Conservation (phyloP, 2,888 invertebrate species). For the Tricholauxania praeusta region DNA sequence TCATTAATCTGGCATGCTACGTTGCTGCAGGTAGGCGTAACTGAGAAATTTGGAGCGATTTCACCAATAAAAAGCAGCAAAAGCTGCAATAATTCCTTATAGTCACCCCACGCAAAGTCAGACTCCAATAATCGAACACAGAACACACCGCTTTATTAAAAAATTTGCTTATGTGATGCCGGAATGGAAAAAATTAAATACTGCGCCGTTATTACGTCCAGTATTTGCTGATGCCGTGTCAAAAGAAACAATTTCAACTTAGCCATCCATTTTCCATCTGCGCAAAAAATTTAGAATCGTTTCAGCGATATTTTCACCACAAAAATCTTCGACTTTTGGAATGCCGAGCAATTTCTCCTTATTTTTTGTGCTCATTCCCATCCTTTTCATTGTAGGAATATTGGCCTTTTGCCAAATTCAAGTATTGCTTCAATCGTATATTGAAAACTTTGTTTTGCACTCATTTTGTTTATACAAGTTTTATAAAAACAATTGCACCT, state of each 20-base stretch:
- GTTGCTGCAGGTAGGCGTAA: constrained; percentile 34
- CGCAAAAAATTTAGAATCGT: constrained; percentile 6
- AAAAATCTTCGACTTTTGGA: constrained; percentile 10
- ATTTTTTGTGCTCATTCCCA: constrained; percentile 1
- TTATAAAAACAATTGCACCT: no score
- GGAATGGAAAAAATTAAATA: constrained; percentile 16
- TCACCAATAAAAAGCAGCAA: constrained; percentile 31
- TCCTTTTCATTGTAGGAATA: no score
- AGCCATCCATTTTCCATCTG: constrained; percentile 3
- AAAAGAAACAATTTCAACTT: constrained; percentile 12
- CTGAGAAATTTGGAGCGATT: constrained; percentile 7
- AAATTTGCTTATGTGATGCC: background rate
- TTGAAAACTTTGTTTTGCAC: background rate
- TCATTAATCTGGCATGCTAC: constrained; percentile 35
- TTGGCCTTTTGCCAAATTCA: no score
- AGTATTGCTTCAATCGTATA: background rate
- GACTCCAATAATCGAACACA: constrained; percentile 32
- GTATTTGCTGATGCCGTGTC: constrained; percentile 11
- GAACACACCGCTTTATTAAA: constrained; percentile 8
- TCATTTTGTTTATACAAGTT: background rate
- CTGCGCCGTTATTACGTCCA: background rate
- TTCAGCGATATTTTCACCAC: background rate
- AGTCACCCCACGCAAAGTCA: constrained; percentile 38
- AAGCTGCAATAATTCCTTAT: constrained; percentile 38
- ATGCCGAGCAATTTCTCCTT: constrained; percentile 19